Conservation (phyloP, 2,797 vertebrate genomes). For the Falco biarmicus region DNA sequence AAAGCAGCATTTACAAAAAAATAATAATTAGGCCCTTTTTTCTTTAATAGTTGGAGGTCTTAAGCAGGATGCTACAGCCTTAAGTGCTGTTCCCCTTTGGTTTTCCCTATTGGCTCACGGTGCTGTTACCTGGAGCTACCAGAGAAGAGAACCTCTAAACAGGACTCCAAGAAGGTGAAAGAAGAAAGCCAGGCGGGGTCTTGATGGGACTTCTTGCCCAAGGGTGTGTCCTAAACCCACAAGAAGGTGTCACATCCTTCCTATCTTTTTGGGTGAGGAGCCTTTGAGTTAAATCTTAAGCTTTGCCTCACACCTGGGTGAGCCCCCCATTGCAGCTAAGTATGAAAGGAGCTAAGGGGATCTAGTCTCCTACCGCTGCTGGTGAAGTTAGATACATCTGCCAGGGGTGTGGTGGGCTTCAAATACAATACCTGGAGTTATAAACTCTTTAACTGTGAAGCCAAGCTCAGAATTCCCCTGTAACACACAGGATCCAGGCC, state of each 20-base stretch:
- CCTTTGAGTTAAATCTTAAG: not conserved
- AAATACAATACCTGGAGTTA: not conserved
- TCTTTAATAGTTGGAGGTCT: not conserved
- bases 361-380: not conserved
- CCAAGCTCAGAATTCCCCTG: not conserved
- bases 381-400: not conserved
- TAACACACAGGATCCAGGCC: not conserved
- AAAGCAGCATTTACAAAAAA: not conserved
- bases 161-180: not conserved
- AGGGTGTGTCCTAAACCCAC: not conserved
- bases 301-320: not conserved
- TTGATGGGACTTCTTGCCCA: not conserved
- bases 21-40: not conserved
- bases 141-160: not conserved
- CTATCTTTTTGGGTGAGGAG: not conserved
- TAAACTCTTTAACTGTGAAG: not conserved
- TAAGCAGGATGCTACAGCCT: not conserved
- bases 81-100: not conserved
- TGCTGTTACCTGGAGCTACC: not conserved
- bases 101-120: not conserved
- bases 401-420: not conserved
- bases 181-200: not conserved
- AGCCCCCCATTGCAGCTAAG: not conserved
- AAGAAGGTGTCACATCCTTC: not conserved
- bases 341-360: not conserved